phyloP scores from a whole-genome alignment of 1,140 invertebrate genomes.

The Trichonephila clavipes region DNA sequence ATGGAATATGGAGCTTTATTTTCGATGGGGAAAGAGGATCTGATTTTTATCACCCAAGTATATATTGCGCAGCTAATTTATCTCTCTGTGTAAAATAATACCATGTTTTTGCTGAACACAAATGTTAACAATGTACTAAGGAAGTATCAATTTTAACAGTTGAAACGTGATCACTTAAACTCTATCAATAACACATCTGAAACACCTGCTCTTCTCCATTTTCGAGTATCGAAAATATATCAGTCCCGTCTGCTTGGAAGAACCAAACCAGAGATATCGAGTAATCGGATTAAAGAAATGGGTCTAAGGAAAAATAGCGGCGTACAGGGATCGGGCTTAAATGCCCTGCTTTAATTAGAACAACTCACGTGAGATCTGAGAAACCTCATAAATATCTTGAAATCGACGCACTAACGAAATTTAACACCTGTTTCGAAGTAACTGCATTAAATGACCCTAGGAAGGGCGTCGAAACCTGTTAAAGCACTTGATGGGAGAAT shows the following conservation, averaged over 20 bases:
- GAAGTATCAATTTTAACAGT: not conserved
- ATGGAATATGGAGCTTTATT: too few species aligned
- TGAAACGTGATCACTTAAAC: not conserved
- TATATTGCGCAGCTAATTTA: too few species aligned
- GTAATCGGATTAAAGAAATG: not conserved
- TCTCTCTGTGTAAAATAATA: not conserved
- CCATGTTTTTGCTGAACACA: not conserved
- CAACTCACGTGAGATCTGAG: not conserved
- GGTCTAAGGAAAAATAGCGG: not conserved
- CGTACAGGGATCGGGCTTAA: not conserved
- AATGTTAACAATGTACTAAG: not conserved
- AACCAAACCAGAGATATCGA: not conserved
- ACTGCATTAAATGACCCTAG: not conserved
- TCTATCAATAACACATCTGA: not conserved
- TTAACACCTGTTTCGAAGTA: conserved; percentile 21
- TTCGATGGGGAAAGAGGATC: too few species aligned
- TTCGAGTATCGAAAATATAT: conserved; percentile 25
- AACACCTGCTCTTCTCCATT: not conserved
- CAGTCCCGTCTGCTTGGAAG: not conserved
- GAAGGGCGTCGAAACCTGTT: conserved; percentile 14
- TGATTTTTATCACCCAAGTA: too few species aligned
- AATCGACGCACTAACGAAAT: conserved; percentile 2
- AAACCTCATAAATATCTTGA: conserved; percentile 4
- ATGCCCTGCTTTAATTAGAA: conserved; percentile 16
- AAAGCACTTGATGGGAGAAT: not conserved